Evolutionary conservation across 2,888 invertebrate species (phyloP), one percentile per base, ranked within the genome.

Genomic region (Calephelis perditalis): DNA sequence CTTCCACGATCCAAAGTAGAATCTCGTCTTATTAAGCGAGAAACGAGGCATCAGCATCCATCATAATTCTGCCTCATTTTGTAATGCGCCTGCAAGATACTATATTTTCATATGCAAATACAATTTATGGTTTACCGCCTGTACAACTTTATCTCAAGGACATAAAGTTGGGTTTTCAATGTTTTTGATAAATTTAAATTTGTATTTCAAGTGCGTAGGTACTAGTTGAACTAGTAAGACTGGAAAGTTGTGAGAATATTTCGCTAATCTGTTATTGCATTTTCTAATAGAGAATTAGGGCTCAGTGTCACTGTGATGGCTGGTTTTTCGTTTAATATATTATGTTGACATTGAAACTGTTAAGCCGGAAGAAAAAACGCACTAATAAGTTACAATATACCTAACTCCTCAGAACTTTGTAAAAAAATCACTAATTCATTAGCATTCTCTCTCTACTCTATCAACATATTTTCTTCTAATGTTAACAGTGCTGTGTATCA

Each of bases 31-130:
- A 87, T 86, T 88, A 86, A 84, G 77, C 77, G 78, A 75, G 81
- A 76, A 80, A 82, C 84, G 77, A 79, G 80, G 77, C 84, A 86
- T 87, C 84, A 85, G 81, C 84, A 88, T 88, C 84, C 85, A 89
- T 89, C 89, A 88, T 86, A 87, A 88, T 88, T 88, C 82, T 81
- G 84, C 84, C 82, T 87, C 86, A 86, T 86, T 86, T 82, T 84
- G 82, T 86, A 86, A 86, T 81, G 80, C 80, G 81, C 75, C 77
- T 68, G 67, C 72, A 75, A 73, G 77, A 76, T 77, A 77, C 79
- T 74, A 81, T 81, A 81, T 83, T 84, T 83, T 83, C 82, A 81
- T 79, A 78, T 77, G 78, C 78, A 75, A 71, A 61, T 70, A 72
- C 78, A 72, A 73, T 70, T 68, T 73, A 75, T 65, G 61, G 55